phyloP scores from a whole-genome alignment of 2,888 invertebrate genomes.

The Hemistola chrysoprasaria region DNA sequence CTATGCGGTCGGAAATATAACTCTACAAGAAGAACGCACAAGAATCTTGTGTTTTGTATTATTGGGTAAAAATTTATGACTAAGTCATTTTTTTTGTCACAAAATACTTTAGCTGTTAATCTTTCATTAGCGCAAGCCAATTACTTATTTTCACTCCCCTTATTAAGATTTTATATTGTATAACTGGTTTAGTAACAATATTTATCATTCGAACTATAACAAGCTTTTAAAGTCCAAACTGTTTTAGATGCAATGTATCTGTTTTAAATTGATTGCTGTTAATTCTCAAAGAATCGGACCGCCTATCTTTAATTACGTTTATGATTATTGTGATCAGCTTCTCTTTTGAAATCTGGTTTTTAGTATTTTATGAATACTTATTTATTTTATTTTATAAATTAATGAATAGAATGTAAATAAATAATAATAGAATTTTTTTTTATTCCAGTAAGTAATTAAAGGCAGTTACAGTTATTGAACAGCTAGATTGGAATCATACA shows the following conservation, averaged over 20 bases:
- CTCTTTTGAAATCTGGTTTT: slow-evolving; percentile 1
- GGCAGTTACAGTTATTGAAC: too few relatives aligned
- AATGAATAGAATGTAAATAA: too few relatives aligned
- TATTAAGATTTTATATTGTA: slow-evolving; percentile 39
- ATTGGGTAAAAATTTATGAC: too few relatives aligned
- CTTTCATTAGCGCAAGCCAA: slow-evolving; percentile 22
- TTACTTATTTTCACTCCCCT: slow-evolving; percentile 33
- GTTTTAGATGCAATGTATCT: slow-evolving; percentile 63
- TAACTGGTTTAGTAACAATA: slow-evolving; percentile 37
- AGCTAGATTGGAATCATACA: too few relatives aligned
- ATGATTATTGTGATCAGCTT: slow-evolving; percentile 50
- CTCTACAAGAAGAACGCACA: too few relatives aligned
- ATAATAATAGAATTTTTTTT: too few relatives aligned
- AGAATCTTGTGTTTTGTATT: too few relatives aligned
- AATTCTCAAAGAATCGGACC: slow-evolving; percentile 63
- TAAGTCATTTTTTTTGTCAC: too few relatives aligned
- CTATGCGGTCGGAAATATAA: too few relatives aligned
- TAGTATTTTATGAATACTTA: neutral
- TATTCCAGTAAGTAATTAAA: too few relatives aligned
- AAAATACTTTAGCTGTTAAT: too few relatives aligned
- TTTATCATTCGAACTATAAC: slow-evolving; percentile 20
- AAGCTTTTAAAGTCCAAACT: slow-evolving; percentile 49
- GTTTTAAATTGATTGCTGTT: slow-evolving; percentile 69
- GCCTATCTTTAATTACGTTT: slow-evolving; percentile 69
- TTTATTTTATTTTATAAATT: neutral